Evolutionary conservation across 2,888 invertebrate species (phyloP).

Genomic region (Caenorhabditis uteleia): DNA sequence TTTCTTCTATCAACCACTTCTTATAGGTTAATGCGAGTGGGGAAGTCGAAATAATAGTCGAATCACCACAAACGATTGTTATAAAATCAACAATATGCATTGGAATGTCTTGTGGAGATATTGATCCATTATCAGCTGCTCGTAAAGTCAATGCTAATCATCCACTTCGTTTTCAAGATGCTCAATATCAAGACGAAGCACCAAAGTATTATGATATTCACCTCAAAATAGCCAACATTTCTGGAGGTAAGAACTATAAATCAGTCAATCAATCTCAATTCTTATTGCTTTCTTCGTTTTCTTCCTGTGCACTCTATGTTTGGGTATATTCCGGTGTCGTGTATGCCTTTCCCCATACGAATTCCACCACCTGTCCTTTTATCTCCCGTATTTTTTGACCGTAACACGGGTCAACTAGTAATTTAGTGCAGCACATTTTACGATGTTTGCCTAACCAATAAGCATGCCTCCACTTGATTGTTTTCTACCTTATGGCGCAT

Average conservation of each 20-base stretch:
- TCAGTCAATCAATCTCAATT: no score
- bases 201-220: constrained; percentile 8
- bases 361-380: no score
- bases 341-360: no score
- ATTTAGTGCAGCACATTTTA: neutral
- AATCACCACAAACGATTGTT: neutral
- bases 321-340: no score
- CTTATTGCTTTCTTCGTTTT: no score
- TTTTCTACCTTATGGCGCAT: no score
- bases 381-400: neutral
- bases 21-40: neutral
- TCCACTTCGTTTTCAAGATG: neutral
- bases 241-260: constrained; percentile 1
- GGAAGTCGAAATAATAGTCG: neutral
- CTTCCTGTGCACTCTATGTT: no score
- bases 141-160: neutral
- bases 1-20: neutral
- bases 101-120: neutral
- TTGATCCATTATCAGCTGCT: neutral
- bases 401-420: neutral
- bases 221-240: neutral
- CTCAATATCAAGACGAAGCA: neutral
- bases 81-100: neutral
- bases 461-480: no score
- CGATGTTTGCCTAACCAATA: neutral